These are phyloP conservation scores for Meriones psammophilus DNA, from an alignment of 2,797 vertebrate genomes.

Conservation along the genomic window DNA sequence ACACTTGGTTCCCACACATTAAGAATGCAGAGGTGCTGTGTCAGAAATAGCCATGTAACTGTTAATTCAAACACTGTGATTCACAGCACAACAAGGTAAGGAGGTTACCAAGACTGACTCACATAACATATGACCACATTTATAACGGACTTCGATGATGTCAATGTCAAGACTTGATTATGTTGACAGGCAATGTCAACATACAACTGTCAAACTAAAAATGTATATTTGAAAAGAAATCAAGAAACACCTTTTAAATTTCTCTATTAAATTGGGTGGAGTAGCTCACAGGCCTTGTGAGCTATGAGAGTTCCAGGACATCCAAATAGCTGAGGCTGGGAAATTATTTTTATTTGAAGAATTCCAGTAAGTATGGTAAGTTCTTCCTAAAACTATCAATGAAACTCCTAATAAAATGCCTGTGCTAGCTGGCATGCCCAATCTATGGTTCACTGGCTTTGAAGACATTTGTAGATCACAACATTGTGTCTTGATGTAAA, in stretches of 20 bases:
- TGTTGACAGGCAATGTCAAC: not conserved
- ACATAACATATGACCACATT: not conserved
- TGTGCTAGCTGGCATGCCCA: not conserved
- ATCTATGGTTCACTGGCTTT: too few species aligned
- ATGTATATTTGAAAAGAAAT: slow-evolving; percentile 11
- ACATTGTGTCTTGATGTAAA: not conserved
- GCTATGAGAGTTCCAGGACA: not conserved
- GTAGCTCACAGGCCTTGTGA: not conserved
- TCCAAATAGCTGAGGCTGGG: not conserved
- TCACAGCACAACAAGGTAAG: slow-evolving; percentile 9
- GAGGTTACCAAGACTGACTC: not conserved
- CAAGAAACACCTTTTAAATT: slow-evolving; percentile 15
- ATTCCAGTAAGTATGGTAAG: not conserved
- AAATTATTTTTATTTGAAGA: slow-evolving; percentile 58
- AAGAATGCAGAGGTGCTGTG: slow-evolving; percentile 10
- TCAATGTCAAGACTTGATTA: not conserved
- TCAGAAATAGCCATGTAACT: slow-evolving; percentile 57
- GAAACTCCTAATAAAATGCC: slow-evolving; percentile 33
- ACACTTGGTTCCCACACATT: slow-evolving; percentile 57
- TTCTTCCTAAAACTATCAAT: not conserved
- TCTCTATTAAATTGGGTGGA: not conserved
- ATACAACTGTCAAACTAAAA: not conserved
- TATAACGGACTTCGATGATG: not conserved
- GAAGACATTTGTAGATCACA: not conserved
- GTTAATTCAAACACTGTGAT: slow-evolving; percentile 60